Evolutionary conservation across 2,888 invertebrate genomes (phyloP), one percentile per base, ranked within the genome.

Genomic region (Kryphioiulus occultus): DNA sequence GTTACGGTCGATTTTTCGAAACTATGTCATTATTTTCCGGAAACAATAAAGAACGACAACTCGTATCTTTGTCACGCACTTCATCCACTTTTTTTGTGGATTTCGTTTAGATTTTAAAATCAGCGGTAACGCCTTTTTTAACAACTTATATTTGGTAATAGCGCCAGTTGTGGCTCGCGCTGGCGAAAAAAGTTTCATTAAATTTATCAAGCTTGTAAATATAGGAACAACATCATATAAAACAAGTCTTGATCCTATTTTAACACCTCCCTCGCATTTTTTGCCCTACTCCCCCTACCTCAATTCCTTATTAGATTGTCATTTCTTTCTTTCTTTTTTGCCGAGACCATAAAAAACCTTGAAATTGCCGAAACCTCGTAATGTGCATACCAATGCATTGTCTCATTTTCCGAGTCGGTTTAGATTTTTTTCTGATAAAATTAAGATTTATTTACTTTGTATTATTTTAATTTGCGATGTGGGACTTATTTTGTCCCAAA

Each of bases 121-220:
- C n/a, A 22, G 68, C 15, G 68, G 68, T 68, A 26, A 68, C 68
- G 68, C 68, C 68, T 68, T 68, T 68, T 68, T 68, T 68, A 68
- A 68, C 68, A 68, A 26, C 68, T 26, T 68, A 68, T 68, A 3
- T 22, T 68, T 26, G 26, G 68, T 68, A 68, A 68, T 68, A 26
- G 26, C 26, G 26, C 68, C 68, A 26, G 68, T 68, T 22, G 68
- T 68, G 68, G 12, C 53, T 53, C 15, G 53, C n/a, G 12, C 44
- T 15, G 9, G 53, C 12, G 1, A 68, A 26, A 68, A 68, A 68
- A 68, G 68, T 68, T 68, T 68, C 68, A 68, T 68, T 68, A 68
- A 68, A 68, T 68, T 68, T 68, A 68, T 68, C 68, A 68, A 68
- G 68, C 68, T 68, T 68, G 68, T 68, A 68, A 68, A 68, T 68